Base-by-base conservation (phyloP, 1,140 invertebrate species). In the Hestina assimilis region DNA sequence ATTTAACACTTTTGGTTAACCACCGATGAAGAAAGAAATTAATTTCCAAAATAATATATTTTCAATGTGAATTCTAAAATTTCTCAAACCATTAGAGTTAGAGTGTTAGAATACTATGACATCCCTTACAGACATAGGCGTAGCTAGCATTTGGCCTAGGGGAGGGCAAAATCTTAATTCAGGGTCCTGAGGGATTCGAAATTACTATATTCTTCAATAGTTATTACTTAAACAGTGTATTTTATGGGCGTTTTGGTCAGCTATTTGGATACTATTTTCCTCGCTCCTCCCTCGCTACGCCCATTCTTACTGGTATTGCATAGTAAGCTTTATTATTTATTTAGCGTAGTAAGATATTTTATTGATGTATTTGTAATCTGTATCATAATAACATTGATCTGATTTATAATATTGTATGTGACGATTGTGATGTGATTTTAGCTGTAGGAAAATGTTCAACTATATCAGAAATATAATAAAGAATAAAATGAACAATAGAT, bases 241-340 rank as follows among this genome's bases (percentile, higher is more conserved):
- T n/a, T n/a, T n/a, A n/a, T n/a, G n/a, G n/a, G n/a, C n/a, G n/a
- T n/a, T n/a, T n/a, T n/a, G n/a, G n/a, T n/a, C n/a, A n/a, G n/a
- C n/a, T n/a, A n/a, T n/a, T n/a, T n/a, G n/a, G n/a, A n/a, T n/a
- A n/a, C n/a, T n/a, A n/a, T n/a, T n/a, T n/a, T n/a, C n/a, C n/a
- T n/a, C n/a, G n/a, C n/a, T n/a, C n/a, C n/a, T n/a, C n/a, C n/a
- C n/a, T n/a, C n/a, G n/a, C n/a, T n/a, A n/a, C n/a, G n/a, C n/a
- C n/a, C n/a, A n/a, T 9, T 5, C 12, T 38, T 38, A 38, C 9
- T 28, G 8, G 8, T 28, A 15, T 17, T 38, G 15, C 7, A 33
- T 11, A 35, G 28, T 43, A 61, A 46, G 59, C 31, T 52, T 47
- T 61, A 56, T 56, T 62, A 62, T 62, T 62, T 62, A 62, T 62